phyloP scores from a whole-genome alignment of 2,113 vertebrate genomes.

The Ptyas mucosa region DNA sequence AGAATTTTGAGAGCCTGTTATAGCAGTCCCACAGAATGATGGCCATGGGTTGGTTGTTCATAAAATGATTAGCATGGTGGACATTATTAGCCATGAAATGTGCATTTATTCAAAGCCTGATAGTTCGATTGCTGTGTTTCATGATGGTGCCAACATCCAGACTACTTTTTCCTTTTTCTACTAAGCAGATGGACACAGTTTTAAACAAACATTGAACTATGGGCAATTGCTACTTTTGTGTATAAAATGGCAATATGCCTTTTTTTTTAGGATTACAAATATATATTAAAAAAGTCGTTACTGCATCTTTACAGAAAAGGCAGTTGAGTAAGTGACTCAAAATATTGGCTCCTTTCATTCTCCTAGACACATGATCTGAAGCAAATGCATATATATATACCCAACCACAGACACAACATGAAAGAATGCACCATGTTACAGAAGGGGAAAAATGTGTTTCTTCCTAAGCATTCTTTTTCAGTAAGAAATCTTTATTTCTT shows the following conservation, averaged over 20 bases:
- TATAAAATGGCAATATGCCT: background rate
- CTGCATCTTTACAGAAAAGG: background rate
- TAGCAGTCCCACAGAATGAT: background rate
- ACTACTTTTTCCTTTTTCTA: background rate
- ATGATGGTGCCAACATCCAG: background rate
- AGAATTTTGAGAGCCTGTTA: background rate
- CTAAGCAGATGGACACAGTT: background rate
- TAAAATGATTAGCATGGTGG: background rate
- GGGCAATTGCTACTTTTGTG: background rate
- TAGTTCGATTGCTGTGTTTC: background rate
- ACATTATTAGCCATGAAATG: background rate
- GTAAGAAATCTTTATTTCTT: background rate
- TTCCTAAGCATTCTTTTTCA: background rate
- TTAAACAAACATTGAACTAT: background rate
- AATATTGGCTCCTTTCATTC: background rate
- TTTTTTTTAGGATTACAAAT: background rate
- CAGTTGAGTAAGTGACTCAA: background rate
- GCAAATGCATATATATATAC: background rate
- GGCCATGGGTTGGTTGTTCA: background rate
- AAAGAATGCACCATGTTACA: background rate
- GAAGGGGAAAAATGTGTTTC: background rate
- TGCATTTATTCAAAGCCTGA: background rate
- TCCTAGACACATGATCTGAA: background rate
- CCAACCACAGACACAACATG: background rate
- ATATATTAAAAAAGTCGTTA: background rate